Base-by-base conservation (phyloP, 2,888 invertebrate genomes). In the Lutraria lutraria region DNA sequence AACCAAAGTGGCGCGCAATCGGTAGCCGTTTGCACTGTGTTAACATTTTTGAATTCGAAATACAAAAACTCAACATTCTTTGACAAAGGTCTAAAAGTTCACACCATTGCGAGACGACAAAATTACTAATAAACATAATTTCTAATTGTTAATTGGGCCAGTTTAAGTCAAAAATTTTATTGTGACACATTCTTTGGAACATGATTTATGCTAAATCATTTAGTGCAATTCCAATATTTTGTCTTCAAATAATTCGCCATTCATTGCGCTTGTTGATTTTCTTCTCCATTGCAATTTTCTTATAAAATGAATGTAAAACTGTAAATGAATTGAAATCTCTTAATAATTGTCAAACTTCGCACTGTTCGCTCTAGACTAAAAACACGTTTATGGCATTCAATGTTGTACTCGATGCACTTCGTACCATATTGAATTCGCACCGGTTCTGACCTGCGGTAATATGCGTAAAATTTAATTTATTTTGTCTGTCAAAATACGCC, bases 401-500 rank as follows among this genome's bases (percentile, higher is more conserved):
- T 56, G 76, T 52, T 60, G 87, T 79, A 87, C 87, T 54, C 56
- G 76, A 76, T 87, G 82, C 83, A 81, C 87, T 76, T 87, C 83
- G 87, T 83, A 83, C 87, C 72, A 34, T 76, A 83, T 85, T 79
- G 54, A 31, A 72, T 83, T 79, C 87, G 87, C 31, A 76, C 63
- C 60, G 31, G 43, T 87, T 31, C 76, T 90, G 80, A 87, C 87
- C 81, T 87, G 87, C 87, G 60, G 79, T 89, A 90, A 86, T 83
- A 86, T 83, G 82, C 89, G 88, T 83, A 83, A 87, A 80, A 89
- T 87, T 76, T 68, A 89, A 90, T 86, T 87, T 86, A 89, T 90
- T 88, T 85, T 82, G 76, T n/a, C 83, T 87, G 89, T 87, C 90
- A 90, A 76, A 83, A 72, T 85, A 82, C 80, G 52, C 54, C 34